Evolutionary conservation across 2,797 vertebrate genomes (phyloP), one percentile per base, ranked within the genome.

Genomic region (Chrysocyon brachyurus): DNA sequence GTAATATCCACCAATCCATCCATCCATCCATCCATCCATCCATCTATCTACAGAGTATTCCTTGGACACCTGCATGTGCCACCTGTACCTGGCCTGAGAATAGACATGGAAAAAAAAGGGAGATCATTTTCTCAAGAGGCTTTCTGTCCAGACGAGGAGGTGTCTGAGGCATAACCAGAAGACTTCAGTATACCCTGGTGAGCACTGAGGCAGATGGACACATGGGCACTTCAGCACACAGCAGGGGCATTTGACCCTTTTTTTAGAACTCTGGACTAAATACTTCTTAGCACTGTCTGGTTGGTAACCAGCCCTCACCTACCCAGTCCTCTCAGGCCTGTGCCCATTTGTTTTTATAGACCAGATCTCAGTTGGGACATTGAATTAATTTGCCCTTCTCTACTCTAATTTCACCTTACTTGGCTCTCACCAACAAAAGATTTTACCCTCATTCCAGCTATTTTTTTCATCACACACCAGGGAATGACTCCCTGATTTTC

Each of bases 151-250:
- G 56, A 56, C 0, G 10, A 24, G n/a, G n/a, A 84, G 17, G 15
- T 10, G 17, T 19, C 24, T 77, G 31, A 66, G 7, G 1, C 2
- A 59, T 36, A 88, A 82, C 24, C 31, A 73, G 57, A 33, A 81
- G 28, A 68, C 14, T 59, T 9, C 22, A 17, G 15, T 63, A 12
- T 33, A 12, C 6, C 33, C n/a, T 72, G 12, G 6, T 59, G 33
- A 36, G 12, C 12, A 22, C 19, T 12, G 52, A 77, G 7, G 12
- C 36, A 31, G 1, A 46, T 24, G 21, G 24, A 4, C 5, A 3
- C 0, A 6, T 0, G n/a, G 17, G 19, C 2, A 4, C 59, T 83
- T 31, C 5, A 26, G 12, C 16, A 12, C 12, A 33, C 5, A 2
- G 22, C 31, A 24, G 52, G 12, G 9, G 11, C 9, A 66, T 17